Percentiles rank a stretch among this genome's conserved stretches.
phyloP scores from a whole-genome alignment of 2,113 vertebrate species.

The Oxyruncus cristatus region DNA sequence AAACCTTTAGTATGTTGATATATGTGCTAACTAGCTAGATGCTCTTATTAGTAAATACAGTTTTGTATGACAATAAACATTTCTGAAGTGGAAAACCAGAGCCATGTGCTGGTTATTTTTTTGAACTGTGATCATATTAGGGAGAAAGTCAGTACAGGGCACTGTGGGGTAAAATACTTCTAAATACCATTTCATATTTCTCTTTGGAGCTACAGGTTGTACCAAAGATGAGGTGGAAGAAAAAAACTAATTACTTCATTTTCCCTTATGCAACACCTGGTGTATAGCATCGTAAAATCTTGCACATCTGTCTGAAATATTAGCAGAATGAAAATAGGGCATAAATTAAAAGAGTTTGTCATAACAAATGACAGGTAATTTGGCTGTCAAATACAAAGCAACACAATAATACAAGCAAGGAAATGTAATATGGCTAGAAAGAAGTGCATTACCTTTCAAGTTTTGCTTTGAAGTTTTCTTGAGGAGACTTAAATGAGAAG shows the following conservation, averaged over 20 bases:
- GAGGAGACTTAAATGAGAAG: neutral
- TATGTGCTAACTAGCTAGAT: neutral
- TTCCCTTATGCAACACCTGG: neutral
- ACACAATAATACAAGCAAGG: neutral
- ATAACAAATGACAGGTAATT: slow-evolving; percentile 8
- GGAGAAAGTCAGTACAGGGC: neutral
- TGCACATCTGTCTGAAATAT: neutral
- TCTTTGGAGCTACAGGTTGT: neutral
- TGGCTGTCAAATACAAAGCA: neutral
- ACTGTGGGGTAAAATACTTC: neutral
- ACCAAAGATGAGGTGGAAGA: neutral
- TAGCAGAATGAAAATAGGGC: neutral
- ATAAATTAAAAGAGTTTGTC: slow-evolving; percentile 18
- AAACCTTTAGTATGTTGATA: neutral
- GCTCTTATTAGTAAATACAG: neutral
- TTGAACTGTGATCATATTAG: neutral
- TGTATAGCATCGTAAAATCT: neutral
- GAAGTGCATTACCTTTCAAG: neutral
- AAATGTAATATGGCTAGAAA: neutral
- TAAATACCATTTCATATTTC: neutral
- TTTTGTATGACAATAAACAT: neutral
- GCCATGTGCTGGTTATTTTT: neutral
- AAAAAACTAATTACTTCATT: neutral
- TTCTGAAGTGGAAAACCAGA: neutral
- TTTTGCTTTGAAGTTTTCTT: neutral